Evolutionary conservation across 2,113 vertebrate genomes (phyloP).

Genomic region (Thalassarche chlororhynchos): DNA sequence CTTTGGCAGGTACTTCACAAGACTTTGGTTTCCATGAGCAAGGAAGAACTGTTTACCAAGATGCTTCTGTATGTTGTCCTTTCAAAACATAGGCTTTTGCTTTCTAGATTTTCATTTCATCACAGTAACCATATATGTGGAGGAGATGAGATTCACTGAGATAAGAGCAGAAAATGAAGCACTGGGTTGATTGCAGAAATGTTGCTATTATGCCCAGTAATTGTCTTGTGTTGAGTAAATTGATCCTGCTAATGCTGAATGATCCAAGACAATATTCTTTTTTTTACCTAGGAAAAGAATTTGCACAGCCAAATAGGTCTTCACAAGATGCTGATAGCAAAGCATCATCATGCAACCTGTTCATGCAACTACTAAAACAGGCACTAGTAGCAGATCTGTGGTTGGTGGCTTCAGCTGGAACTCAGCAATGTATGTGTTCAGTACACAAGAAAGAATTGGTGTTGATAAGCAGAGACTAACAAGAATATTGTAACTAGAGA

Average conservation of each 20-base stretch:
- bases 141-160: neutral
- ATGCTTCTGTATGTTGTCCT: neutral
- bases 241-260: neutral
- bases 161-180: neutral
- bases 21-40: neutral
- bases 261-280: neutral
- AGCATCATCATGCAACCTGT: rapidly evolving
- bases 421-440: neutral
- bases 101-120: neutral
- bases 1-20: neutral
- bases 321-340: neutral
- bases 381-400: neutral
- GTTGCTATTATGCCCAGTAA: neutral
- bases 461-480: neutral
- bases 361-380: rapidly evolving
- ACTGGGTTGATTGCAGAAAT: neutral
- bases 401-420: neutral
- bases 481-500: neutral
- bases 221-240: neutral
- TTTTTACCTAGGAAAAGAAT: neutral
- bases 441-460: neutral
- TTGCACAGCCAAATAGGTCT: neutral
- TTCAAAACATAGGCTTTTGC: neutral
- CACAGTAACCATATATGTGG: neutral
- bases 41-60: neutral